Conservation (phyloP, 2,113 vertebrate species). For the Mionectes macconnelli region DNA sequence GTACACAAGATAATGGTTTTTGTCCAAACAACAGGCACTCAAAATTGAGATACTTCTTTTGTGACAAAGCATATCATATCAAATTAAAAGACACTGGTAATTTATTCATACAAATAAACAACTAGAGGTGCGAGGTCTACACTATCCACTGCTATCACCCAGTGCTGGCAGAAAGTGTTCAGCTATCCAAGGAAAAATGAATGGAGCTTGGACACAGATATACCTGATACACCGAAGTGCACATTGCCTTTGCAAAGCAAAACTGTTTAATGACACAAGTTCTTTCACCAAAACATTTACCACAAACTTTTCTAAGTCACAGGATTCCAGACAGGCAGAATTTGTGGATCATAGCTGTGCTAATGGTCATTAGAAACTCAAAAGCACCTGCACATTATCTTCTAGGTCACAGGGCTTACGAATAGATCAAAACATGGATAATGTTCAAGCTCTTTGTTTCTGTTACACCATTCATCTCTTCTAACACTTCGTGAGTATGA, state of each 20-base stretch:
- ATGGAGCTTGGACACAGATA: not conserved
- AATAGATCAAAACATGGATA: not conserved
- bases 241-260: not conserved
- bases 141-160: not conserved
- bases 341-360: not conserved
- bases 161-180: not conserved
- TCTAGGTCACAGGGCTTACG: not conserved
- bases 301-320: not conserved
- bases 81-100: not conserved
- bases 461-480: not conserved
- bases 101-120: not conserved
- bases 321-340: not conserved
- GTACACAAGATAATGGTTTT: not conserved
- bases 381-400: not conserved
- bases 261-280: not conserved
- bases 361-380: not conserved
- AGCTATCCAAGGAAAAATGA: not conserved
- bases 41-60: not conserved
- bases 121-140: not conserved
- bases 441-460: not conserved
- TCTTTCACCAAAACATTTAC: not conserved
- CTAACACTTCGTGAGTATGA: not conserved
- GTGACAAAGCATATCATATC: not conserved
- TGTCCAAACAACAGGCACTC: not conserved
- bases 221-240: not conserved